Conservation (phyloP, 2,797 vertebrate genomes). For the Myripristis jacobus region DNA sequence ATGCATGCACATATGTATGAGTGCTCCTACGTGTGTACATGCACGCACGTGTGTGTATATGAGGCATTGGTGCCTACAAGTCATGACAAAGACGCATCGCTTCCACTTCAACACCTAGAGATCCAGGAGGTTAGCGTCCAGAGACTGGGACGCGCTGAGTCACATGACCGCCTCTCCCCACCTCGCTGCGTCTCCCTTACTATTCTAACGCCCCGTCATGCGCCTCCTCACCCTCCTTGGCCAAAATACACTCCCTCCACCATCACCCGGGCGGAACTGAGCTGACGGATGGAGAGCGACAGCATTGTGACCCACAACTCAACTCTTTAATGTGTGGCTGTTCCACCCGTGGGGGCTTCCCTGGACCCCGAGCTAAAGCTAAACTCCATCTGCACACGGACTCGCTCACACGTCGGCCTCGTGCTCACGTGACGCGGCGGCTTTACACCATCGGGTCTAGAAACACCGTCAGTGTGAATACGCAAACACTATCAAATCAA, state of each 20-base stretch:
- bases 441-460: slow-evolving; percentile 10
- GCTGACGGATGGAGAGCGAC: slow-evolving; percentile 84
- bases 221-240: slow-evolving; percentile 8
- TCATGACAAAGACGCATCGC: slow-evolving; percentile 84
- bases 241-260: slow-evolving; percentile 33
- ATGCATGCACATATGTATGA: slow-evolving; percentile 69
- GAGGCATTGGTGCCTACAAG: slow-evolving; percentile 80
- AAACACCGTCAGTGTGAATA: neutral
- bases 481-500: neutral
- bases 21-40: slow-evolving; percentile 42
- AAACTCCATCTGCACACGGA: slow-evolving; percentile 19
- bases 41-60: slow-evolving; percentile 67
- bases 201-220: slow-evolving; percentile 31
- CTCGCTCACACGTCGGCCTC: neutral
- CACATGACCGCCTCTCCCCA: slow-evolving; percentile 81
- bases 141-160: slow-evolving; percentile 61
- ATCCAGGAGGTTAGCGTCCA: slow-evolving; percentile 84
- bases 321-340: slow-evolving; percentile 72
- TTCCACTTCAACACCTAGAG: slow-evolving; percentile 90
- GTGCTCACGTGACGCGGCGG: slow-evolving; percentile 38
- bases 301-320: slow-evolving; percentile 86
- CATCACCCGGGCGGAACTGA: slow-evolving; percentile 78
- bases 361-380: slow-evolving; percentile 10
- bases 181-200: neutral
- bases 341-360: slow-evolving; percentile 53